Base-by-base conservation (phyloP, 37 sponge, comb jelly and placozoan species). In the Tethya wilhelma region DNA sequence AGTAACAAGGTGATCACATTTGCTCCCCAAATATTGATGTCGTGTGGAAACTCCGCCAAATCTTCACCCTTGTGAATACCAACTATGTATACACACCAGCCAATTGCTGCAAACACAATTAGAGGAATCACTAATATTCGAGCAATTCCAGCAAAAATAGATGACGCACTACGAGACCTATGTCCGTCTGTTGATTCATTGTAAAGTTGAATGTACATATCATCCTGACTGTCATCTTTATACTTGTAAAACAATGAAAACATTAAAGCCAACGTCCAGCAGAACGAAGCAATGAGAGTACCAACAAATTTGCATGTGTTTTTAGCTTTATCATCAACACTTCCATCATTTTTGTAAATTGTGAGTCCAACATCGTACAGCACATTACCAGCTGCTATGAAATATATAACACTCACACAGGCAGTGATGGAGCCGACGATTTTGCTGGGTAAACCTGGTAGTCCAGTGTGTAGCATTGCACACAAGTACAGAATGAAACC, bases 131-230 rank as follows among this genome's bases (percentile, higher is more conserved):
- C 22, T 34, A 69, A 19, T 40, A 34, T 40, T 2, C 69, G 7
- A 69, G 69, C 69, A 69, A 69, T 4, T 69, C 69, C 69, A 11
- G 69, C 11, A 39, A 69, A 69, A 3, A 42, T 2, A 31, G 4
- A 4, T 4, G 5, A 2, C 37, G 4, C 33, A 17, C 3, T 64
- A 26, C 37, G 4, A 3, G 12, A 19, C n/a, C n/a, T n/a, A n/a
- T n/a, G n/a, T n/a, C n/a, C n/a, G n/a, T n/a, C n/a, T n/a, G n/a
- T n/a, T n/a, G n/a, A n/a, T n/a, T n/a, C n/a, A n/a, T n/a, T n/a
- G n/a, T n/a, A n/a, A n/a, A n/a, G n/a, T 49, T 49, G 53, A 49
- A 9, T 49, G 14, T 49, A 14, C 14, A 9, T 9, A 19, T 9
- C 14, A 49, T 49, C 14, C 53, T 19, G 14, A 17, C 36, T 14